Evolutionary conservation across 1,140 invertebrate genomes (phyloP), one percentile per base, ranked within the genome.

Genomic region (Pogonomyrmex barbatus): DNA sequence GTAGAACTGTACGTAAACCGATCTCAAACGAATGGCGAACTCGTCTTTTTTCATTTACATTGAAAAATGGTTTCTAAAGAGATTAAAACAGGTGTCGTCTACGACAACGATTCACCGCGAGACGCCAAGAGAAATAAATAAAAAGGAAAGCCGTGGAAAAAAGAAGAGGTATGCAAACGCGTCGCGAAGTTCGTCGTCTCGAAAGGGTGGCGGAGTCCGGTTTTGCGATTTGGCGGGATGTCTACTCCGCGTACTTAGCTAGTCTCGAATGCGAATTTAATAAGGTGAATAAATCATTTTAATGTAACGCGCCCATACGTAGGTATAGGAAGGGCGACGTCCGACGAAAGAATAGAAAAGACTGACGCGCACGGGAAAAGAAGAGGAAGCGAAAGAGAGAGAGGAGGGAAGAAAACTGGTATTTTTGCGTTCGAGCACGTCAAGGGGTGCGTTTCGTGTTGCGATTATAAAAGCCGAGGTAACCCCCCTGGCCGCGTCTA

Each of bases 381-480:
- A 62, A 65, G 73, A 62, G 42, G 63, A 50, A 63, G 50, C 24
- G 82, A 68, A 39, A 45, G 58, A 52, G 1, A 30, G 9, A 75
- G 30, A 47, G 2, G 62, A 58, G 39, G 77, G 82, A 88, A 88
- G 87, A 89, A 86, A 93, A 93, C 92, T 91, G 92, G 92, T 93
- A 93, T 91, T 93, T 92, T 91, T 91, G 88, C 90, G 90, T 85
- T 83, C 63, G 87, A 89, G 85, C 87, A 89, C 86, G 79, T 75
- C 68, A 86, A 92, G 91, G 92, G 92, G 90, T 92, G 91, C 92
- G 92, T 93, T 93, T 92, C 90, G 92, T 75, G 79, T 93, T 92
- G 92, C 92, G 90, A 93, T 93, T 92, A 93, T 93, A 93, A 93
- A 93, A 93, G 92, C 87, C 84, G 82, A 86, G 89, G 91, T 88